phyloP scores from a whole-genome alignment of 1,140 invertebrate genomes.

The Camponotus vicinus region DNA sequence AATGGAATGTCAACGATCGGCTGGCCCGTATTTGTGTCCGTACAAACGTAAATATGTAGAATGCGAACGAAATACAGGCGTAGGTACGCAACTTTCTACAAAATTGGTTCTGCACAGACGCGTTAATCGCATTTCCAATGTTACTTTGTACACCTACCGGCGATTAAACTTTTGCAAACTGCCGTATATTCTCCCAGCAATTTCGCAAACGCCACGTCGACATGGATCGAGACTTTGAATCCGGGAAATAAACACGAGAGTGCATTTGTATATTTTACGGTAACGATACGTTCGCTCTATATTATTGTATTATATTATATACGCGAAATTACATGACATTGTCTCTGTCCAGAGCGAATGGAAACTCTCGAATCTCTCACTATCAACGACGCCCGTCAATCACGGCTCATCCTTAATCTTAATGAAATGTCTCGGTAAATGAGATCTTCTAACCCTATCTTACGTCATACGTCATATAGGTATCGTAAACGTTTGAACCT shows the following conservation, averaged over 20 bases:
- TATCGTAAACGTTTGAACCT: not conserved
- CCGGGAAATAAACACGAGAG: slow-evolving; percentile 28
- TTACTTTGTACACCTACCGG: slow-evolving; percentile 59
- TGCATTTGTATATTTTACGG: not conserved
- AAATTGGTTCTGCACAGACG: slow-evolving; percentile 16
- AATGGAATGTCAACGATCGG: slow-evolving; percentile 17
- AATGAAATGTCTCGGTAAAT: slow-evolving; percentile 20
- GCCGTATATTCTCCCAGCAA: slow-evolving; percentile 38
- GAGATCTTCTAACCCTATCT: slow-evolving; percentile 37
- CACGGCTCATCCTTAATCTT: slow-evolving; percentile 32
- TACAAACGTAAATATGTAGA: slow-evolving; percentile 10
- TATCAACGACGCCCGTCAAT: slow-evolving; percentile 40
- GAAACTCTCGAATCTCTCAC: slow-evolving; percentile 24
- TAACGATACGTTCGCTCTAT: not conserved
- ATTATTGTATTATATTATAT: not conserved
- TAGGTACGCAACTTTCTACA: slow-evolving; percentile 14
- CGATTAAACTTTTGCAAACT: slow-evolving; percentile 47
- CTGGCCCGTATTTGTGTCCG: slow-evolving; percentile 1
- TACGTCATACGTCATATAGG: slow-evolving; percentile 1
- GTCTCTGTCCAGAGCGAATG: not conserved
- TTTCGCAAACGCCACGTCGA: slow-evolving; percentile 29
- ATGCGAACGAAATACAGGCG: slow-evolving; percentile 11
- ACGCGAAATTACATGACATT: not conserved
- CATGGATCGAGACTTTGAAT: slow-evolving; percentile 19
- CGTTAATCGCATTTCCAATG: slow-evolving; percentile 68